phyloP scores from a whole-genome alignment of 2,113 vertebrate species.

The Myotis brandtii region DNA sequence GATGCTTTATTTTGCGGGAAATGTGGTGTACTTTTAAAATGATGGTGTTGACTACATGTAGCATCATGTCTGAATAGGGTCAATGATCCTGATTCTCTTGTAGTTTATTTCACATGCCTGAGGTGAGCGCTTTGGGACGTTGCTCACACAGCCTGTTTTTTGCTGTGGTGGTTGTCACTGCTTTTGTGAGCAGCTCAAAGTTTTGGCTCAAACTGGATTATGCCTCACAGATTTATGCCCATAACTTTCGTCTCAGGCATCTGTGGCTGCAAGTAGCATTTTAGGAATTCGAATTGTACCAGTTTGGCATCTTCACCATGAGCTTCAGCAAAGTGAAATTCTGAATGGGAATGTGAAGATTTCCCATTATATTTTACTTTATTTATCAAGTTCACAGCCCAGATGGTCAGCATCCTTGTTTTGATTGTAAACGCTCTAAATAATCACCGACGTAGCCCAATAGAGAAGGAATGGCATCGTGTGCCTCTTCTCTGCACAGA shows the following conservation, averaged over 20 bases:
- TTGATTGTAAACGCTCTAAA: neutral
- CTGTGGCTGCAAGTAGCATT: neutral
- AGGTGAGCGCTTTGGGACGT: neutral
- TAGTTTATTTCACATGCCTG: neutral
- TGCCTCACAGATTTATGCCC: slow-evolving; percentile 2
- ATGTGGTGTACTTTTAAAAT: neutral
- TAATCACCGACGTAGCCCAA: neutral
- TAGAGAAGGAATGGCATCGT: neutral
- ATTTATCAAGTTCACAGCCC: neutral
- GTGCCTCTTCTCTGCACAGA: neutral
- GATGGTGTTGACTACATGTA: neutral
- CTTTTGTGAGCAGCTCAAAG: slow-evolving; percentile 48
- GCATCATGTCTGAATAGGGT: neutral
- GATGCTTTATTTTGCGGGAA: neutral
- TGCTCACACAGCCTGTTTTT: neutral
- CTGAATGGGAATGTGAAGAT: neutral
- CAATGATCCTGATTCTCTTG: neutral
- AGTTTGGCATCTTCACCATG: neutral
- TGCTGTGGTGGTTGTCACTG: neutral
- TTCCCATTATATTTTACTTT: neutral
- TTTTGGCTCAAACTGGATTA: slow-evolving; percentile 52
- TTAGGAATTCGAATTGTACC: neutral
- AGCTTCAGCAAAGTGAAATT: neutral
- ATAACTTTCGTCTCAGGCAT: neutral
- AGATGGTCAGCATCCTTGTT: neutral